Conservation (phyloP, 2,113 vertebrate genomes). For the Caloenas nicobarica region DNA sequence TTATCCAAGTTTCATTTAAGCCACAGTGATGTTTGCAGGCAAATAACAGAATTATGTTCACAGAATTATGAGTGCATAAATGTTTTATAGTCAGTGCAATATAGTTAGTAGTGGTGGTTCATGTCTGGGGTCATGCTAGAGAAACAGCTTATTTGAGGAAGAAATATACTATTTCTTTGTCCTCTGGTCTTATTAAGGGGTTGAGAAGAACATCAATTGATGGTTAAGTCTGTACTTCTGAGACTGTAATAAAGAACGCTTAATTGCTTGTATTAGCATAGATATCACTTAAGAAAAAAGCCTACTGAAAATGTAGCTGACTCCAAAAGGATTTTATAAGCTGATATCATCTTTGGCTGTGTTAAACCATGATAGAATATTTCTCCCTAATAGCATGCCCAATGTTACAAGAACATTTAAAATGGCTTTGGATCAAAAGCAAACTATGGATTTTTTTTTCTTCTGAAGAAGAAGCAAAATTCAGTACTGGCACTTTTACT, state of each 20-base stretch:
- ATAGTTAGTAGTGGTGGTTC: background rate
- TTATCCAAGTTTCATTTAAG: background rate
- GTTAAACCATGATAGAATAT: background rate
- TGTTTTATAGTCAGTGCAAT: background rate
- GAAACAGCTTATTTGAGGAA: background rate
- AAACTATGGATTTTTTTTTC: background rate
- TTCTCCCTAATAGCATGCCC: conserved; percentile 17
- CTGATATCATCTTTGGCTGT: conserved; percentile 35
- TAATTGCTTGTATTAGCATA: conserved; percentile 17
- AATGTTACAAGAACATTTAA: background rate
- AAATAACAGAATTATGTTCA: background rate
- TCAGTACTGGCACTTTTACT: background rate
- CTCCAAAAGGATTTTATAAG: conserved; percentile 25
- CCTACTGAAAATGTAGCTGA: conserved; percentile 18
- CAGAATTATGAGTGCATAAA: background rate
- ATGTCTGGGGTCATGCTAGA: background rate
- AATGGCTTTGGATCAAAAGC: conserved; percentile 30
- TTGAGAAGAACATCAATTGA: background rate
- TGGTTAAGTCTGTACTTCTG: background rate
- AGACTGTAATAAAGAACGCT: background rate
- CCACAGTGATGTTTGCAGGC: background rate
- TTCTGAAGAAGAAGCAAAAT: background rate
- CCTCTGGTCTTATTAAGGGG: background rate
- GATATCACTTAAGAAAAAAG: conserved; percentile 8
- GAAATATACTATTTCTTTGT: background rate